Percentiles rank a stretch among this genome's conserved stretches.
These are phyloP conservation scores for Minunthozetes semirufus DNA, from an alignment of 2,888 invertebrate genomes.

Conservation along the genomic window DNA sequence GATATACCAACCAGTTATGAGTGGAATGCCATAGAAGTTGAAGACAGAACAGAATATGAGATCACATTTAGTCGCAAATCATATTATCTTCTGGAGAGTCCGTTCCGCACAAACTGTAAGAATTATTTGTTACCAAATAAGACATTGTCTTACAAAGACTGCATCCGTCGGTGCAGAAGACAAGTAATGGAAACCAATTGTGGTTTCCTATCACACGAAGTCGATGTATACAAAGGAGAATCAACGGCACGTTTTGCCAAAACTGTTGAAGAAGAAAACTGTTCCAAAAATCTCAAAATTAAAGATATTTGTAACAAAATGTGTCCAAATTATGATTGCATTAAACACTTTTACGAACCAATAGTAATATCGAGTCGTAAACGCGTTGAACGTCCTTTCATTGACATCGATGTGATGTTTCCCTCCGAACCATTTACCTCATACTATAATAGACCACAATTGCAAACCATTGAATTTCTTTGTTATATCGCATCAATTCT, in stretches of 20 bases:
- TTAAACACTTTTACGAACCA: not conserved
- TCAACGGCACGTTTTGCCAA: not conserved
- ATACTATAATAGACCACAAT: too few relatives aligned
- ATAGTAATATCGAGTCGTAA: not conserved
- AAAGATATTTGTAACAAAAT: not conserved
- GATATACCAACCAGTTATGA: not conserved
- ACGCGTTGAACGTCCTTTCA: too few relatives aligned
- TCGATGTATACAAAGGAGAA: constrained; percentile 7
- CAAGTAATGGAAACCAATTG: not conserved
- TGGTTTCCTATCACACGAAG: not conserved
- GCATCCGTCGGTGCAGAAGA: not conserved
- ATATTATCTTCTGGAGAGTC: not conserved
- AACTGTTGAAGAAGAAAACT: constrained; percentile 5
- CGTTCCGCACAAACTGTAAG: not conserved
- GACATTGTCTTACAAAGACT: not conserved
- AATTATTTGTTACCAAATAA: not conserved
- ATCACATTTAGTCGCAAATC: not conserved
- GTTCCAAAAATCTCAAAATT: not conserved
- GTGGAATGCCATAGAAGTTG: not conserved
- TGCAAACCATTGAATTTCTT: too few relatives aligned
- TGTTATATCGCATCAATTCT: too few relatives aligned
- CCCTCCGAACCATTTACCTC: too few relatives aligned
- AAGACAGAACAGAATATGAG: not conserved
- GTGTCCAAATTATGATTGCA: not conserved
- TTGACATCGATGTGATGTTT: too few relatives aligned